Percentiles rank a stretch among this genome's conserved stretches.
phyloP scores from a whole-genome alignment of 2,797 vertebrate genomes.

The Darevskia nairensis region DNA sequence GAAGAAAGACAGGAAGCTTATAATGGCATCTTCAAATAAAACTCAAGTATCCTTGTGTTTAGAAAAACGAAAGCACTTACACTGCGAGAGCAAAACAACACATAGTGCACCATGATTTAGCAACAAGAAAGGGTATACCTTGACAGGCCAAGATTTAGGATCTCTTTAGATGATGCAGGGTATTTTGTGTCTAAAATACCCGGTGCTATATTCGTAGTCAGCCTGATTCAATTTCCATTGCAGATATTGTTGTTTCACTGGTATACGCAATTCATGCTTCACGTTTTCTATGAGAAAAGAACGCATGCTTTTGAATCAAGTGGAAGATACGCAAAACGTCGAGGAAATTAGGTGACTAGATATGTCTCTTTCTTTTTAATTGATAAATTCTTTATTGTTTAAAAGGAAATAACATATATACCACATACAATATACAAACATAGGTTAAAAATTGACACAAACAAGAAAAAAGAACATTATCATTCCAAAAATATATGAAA shows the following conservation, averaged over 20 bases:
- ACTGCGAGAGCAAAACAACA: constrained; percentile 20
- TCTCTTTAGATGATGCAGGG: neutral
- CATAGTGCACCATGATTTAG: neutral
- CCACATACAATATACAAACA: no score
- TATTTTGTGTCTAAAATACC: neutral
- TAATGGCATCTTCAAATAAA: constrained; percentile 38
- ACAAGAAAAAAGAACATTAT: no score
- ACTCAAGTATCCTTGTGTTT: neutral
- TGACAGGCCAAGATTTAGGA: neutral
- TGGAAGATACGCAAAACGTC: neutral
- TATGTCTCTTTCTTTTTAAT: neutral
- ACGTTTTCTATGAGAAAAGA: neutral
- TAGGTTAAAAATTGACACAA: no score
- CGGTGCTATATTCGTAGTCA: neutral
- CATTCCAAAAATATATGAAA: no score
- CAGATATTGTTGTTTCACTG: neutral
- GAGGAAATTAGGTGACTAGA: neutral
- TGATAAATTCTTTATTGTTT: no score
- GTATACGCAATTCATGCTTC: neutral
- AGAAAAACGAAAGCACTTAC: constrained; percentile 18
- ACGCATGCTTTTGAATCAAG: neutral
- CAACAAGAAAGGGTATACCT: neutral
- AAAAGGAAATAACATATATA: no score
- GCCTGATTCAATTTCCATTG: neutral
- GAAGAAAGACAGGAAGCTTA: neutral